Percentiles rank a stretch among this genome's conserved stretches.
Evolutionary conservation across 37 sponge, comb jelly and placozoan species (phyloP).

Genomic region (Agelas oroides): DNA sequence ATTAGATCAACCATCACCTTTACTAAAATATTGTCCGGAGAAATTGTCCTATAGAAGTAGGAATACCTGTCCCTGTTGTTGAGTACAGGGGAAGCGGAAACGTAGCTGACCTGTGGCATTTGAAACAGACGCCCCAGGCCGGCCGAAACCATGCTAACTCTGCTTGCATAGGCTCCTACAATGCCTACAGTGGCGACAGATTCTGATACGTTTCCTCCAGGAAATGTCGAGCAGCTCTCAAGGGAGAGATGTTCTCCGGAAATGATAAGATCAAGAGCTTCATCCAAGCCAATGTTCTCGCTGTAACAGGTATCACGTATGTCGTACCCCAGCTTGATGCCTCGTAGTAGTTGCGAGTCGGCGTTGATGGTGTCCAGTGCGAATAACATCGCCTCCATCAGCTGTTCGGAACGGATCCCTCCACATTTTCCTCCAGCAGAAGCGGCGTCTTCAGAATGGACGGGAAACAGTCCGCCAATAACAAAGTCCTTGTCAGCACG

Average conservation of each 20-base stretch:
- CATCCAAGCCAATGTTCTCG: conserved; percentile 60
- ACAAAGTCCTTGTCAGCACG: conserved; percentile 36
- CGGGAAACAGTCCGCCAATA: conserved; percentile 81
- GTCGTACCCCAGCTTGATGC: conserved; percentile 71
- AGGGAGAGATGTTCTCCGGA: conserved; percentile 21
- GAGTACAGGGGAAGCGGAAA: conserved; percentile 62
- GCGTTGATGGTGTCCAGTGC: conserved; percentile 75
- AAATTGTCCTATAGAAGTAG: conserved; percentile 78
- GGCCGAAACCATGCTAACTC: conserved; percentile 52
- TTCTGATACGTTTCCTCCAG: neutral
- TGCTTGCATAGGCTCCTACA: conserved; percentile 73
- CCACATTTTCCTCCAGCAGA: neutral
- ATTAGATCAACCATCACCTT: conserved; percentile 75
- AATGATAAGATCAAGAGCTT: conserved; percentile 62
- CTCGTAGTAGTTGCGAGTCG: conserved; percentile 43
- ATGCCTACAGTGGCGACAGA: conserved; percentile 18
- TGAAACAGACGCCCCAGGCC: conserved; percentile 66
- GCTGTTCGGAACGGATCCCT: neutral
- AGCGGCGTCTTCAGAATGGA: conserved; percentile 10
- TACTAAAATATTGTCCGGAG: conserved; percentile 73
- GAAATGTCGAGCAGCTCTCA: neutral
- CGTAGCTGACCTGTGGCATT: conserved; percentile 81
- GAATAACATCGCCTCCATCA: conserved; percentile 83
- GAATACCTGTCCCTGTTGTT: conserved; percentile 60
- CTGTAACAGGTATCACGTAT: conserved; percentile 81